Percentiles rank a stretch among this genome's conserved stretches.
These are phyloP conservation scores for Entomobrya proxima DNA, from an alignment of 2,888 invertebrate genomes.

Conservation along the genomic window DNA sequence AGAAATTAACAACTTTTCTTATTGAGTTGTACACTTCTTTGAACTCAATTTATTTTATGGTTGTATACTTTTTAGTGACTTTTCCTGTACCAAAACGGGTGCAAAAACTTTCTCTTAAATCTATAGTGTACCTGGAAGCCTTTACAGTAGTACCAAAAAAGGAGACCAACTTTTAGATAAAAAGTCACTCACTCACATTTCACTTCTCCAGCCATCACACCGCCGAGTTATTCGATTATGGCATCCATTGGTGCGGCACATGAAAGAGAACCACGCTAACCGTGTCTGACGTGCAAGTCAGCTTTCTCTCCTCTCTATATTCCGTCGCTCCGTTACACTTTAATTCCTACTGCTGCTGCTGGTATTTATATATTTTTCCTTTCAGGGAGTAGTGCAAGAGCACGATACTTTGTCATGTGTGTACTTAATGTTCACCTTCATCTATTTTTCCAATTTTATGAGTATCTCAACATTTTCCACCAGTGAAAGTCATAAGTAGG, in stretches of 20 bases:
- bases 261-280: conserved; percentile 53
- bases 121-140: neutral
- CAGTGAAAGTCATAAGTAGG: conserved; percentile 15
- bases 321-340: neutral
- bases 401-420: conserved; percentile 33
- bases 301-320: conserved; percentile 1
- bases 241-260: conserved; percentile 39
- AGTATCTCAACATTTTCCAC: neutral
- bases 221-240: conserved; percentile 41
- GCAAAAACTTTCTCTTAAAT: conserved; percentile 25
- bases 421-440: conserved; percentile 49
- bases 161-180: conserved; percentile 21
- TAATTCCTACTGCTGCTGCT: conserved; percentile 17
- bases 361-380: conserved; percentile 32
- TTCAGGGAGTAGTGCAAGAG: neutral
- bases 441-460: conserved; percentile 45
- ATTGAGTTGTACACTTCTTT: conserved; percentile 27
- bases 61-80: neutral
- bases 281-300: conserved; percentile 41
- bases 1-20: conserved; percentile 26
- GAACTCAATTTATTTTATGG: neutral
- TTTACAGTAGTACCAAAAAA: neutral
- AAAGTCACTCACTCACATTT: conserved; percentile 29
- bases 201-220: conserved; percentile 16
- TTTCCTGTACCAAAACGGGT: neutral